Percentiles rank a stretch among this genome's conserved stretches.
phyloP scores from a whole-genome alignment of 2,888 invertebrate species.

The Apamea anceps region DNA sequence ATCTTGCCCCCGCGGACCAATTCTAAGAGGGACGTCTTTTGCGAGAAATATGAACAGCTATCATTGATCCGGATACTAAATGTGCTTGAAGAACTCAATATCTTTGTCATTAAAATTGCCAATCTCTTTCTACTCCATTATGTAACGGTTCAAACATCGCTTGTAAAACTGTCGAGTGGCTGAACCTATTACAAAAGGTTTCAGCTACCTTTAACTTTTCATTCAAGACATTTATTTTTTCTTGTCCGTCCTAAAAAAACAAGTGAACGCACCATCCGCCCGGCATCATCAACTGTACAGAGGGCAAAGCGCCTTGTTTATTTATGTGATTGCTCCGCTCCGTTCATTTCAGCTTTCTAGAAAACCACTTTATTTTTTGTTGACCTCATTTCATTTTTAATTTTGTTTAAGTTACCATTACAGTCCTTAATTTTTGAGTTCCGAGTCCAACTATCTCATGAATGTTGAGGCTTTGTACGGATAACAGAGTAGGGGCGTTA shows the following conservation, averaged over 20 bases:
- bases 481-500: not conserved
- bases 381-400: slow-evolving; percentile 64
- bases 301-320: slow-evolving; percentile 72
- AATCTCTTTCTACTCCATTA: slow-evolving; percentile 55
- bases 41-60: slow-evolving; percentile 78
- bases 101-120: slow-evolving; percentile 67
- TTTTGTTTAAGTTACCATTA: slow-evolving; percentile 57
- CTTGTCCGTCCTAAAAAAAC: slow-evolving; percentile 73
- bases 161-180: slow-evolving; percentile 39
- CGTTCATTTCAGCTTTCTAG: slow-evolving; percentile 70
- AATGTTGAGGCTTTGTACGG: not conserved
- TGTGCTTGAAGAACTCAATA: slow-evolving; percentile 65
- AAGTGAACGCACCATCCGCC: slow-evolving; percentile 67
- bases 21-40: slow-evolving; percentile 71
- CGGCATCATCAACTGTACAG: slow-evolving; percentile 73
- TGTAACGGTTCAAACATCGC: slow-evolving; percentile 21
- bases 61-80: slow-evolving; percentile 67
- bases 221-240: slow-evolving; percentile 66
- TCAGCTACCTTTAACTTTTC: slow-evolving; percentile 59
- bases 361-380: slow-evolving; percentile 71
- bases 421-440: slow-evolving; percentile 38
- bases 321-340: slow-evolving; percentile 76
- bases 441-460: slow-evolving; percentile 14
- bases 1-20: slow-evolving; percentile 80
- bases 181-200: slow-evolving; percentile 52